These are phyloP conservation scores for Streptopelia turtur DNA, from an alignment of 2,797 vertebrate genomes.

Conservation along the genomic window DNA sequence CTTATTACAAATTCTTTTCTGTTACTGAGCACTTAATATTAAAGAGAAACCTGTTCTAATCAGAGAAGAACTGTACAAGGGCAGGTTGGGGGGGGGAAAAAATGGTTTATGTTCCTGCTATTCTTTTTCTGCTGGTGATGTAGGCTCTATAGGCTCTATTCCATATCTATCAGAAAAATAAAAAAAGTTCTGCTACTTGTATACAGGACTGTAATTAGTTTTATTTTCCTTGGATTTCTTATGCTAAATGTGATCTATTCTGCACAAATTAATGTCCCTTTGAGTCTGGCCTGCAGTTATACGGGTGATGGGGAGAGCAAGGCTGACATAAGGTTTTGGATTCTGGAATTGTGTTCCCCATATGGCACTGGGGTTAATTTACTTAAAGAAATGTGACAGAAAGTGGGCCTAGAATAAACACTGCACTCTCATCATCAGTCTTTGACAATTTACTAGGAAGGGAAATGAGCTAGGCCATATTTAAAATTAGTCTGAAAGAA, in stretches of 20 bases:
- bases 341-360: background rate
- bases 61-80: background rate
- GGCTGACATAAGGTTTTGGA: background rate
- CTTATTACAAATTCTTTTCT: slow-evolving; percentile 18
- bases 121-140: rapidly evolving
- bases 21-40: slow-evolving; percentile 12
- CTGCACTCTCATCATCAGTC: background rate
- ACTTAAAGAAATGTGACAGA: background rate
- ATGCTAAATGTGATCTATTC: background rate
- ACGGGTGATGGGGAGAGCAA: background rate
- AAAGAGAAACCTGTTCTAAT: background rate
- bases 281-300: background rate
- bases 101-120: background rate
- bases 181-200: background rate
- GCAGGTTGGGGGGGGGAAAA: background rate
- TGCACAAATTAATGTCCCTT: background rate
- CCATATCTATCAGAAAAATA: background rate
- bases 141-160: background rate
- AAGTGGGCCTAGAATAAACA: background rate
- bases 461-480: background rate
- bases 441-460: slow-evolving; percentile 5
- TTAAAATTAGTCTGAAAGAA: background rate
- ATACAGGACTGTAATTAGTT: background rate
- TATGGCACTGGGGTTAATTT: background rate
- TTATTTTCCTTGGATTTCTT: background rate